Conservation (phyloP, 2,888 invertebrate species). For the Nephrotoma guestfalica region DNA sequence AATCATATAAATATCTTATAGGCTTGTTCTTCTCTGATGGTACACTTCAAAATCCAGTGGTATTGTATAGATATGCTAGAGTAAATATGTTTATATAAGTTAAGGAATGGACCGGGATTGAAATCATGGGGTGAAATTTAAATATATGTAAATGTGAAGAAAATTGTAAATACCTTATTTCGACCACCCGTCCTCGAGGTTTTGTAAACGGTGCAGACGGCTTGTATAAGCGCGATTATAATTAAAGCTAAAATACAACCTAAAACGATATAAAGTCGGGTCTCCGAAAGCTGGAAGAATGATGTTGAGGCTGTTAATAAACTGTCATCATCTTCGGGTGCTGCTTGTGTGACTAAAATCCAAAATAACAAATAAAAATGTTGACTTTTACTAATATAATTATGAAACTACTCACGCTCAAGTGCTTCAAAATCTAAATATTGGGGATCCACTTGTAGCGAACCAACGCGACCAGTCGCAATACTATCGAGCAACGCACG, state of each 20-base stretch:
- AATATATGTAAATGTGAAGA: neutral
- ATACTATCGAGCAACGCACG: constrained; percentile 54
- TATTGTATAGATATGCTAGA: constrained; percentile 33
- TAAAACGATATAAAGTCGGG: constrained; percentile 66
- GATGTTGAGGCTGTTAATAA: constrained; percentile 28
- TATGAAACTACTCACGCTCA: constrained; percentile 41
- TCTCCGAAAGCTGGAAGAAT: constrained; percentile 52
- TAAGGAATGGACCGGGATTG: neutral
- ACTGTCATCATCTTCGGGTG: constrained; percentile 20
- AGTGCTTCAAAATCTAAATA: constrained; percentile 59
- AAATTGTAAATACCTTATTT: constrained; percentile 44
- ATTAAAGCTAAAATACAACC: constrained; percentile 69
- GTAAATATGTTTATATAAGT: neutral
- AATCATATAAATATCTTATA: constrained; percentile 2
- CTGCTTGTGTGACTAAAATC: neutral
- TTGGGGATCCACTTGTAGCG: constrained; percentile 65
- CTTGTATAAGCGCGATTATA: constrained; percentile 67
- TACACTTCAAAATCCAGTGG: constrained; percentile 34
- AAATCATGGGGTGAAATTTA: neutral
- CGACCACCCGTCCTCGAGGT: constrained; percentile 42
- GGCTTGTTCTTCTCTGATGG: constrained; percentile 27
- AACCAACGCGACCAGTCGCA: constrained; percentile 57
- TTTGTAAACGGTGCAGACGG: constrained; percentile 65
- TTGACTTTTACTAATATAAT: neutral
- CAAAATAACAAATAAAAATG: neutral